Conservation (phyloP, 2,113 vertebrate species). For the Baryphthengus martii region DNA sequence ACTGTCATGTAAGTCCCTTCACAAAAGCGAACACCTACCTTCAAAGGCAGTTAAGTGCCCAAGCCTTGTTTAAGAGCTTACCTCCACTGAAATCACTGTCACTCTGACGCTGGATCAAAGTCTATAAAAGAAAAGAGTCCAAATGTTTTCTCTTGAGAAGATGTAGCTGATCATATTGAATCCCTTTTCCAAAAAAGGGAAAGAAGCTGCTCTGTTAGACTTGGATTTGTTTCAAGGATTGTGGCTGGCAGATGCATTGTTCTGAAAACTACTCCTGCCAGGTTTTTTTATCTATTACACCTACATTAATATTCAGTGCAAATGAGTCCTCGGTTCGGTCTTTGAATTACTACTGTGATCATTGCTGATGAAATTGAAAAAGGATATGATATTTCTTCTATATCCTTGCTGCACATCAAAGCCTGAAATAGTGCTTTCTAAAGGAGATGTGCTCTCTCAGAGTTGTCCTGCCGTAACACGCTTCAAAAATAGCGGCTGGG, state of each 20-base stretch:
- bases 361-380: neutral
- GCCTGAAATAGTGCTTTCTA: neutral
- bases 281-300: constrained; percentile 17
- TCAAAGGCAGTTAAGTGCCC: constrained; percentile 25
- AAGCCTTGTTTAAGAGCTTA: constrained; percentile 18
- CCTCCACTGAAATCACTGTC: neutral
- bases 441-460: neutral
- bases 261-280: constrained; percentile 47
- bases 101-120: constrained; percentile 18
- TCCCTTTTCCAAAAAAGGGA: constrained; percentile 18
- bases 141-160: constrained; percentile 34
- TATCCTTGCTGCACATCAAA: neutral
- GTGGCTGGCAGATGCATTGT: constrained; percentile 52
- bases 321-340: constrained; percentile 5
- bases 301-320: constrained; percentile 56
- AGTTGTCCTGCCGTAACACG: neutral
- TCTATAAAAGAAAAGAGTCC: constrained; percentile 12
- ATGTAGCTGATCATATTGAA: constrained; percentile 30
- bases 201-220: constrained; percentile 13
- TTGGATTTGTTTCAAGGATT: constrained; percentile 61
- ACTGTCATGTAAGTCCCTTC: constrained; percentile 27
- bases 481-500: neutral
- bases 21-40: neutral
- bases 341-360: constrained; percentile 55
- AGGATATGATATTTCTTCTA: neutral